Conservation (phyloP, 2,888 invertebrate genomes). For the Polia nebulosa region DNA sequence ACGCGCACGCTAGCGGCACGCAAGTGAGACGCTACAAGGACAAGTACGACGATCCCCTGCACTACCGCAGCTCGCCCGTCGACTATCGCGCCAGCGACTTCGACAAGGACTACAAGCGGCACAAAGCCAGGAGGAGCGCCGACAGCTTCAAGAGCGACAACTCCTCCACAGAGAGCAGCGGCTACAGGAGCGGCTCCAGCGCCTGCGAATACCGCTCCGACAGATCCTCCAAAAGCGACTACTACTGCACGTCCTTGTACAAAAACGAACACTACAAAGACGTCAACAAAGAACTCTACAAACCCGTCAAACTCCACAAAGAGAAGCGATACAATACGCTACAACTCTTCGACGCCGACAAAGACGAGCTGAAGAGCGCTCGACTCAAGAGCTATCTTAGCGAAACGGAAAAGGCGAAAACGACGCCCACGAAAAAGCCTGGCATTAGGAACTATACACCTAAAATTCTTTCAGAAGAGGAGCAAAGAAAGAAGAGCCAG, state of each 20-base stretch:
- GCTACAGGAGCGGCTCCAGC: conserved; percentile 87
- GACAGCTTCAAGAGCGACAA: conserved; percentile 87
- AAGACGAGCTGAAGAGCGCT: conserved; percentile 81
- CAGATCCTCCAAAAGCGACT: conserved; percentile 84
- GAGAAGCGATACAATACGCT: conserved; percentile 85
- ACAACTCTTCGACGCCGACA: conserved; percentile 84
- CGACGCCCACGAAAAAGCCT: conserved; percentile 86
- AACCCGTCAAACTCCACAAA: conserved; percentile 88
- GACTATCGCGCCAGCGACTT: conserved; percentile 78
- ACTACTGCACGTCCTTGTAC: conserved; percentile 87
- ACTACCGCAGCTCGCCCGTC: conserved; percentile 74
- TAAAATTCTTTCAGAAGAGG: conserved; percentile 92
- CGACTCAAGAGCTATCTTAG: conserved; percentile 82
- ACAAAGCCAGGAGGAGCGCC: conserved; percentile 81
- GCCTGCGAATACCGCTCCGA: conserved; percentile 85
- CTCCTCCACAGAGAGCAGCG: conserved; percentile 87
- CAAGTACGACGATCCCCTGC: conserved; percentile 81
- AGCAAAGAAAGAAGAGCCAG: conserved; percentile 90
- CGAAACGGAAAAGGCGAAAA: conserved; percentile 86
- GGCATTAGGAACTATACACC: conserved; percentile 94
- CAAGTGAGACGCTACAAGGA: conserved; percentile 81
- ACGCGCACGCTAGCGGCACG: conserved; percentile 81
- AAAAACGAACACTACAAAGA: conserved; percentile 89
- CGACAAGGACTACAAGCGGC: conserved; percentile 81
- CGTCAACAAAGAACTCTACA: conserved; percentile 87